These are phyloP conservation scores for Odocoileus hemionus DNA, from an alignment of 2,113 vertebrate species.

Conservation along the genomic window DNA sequence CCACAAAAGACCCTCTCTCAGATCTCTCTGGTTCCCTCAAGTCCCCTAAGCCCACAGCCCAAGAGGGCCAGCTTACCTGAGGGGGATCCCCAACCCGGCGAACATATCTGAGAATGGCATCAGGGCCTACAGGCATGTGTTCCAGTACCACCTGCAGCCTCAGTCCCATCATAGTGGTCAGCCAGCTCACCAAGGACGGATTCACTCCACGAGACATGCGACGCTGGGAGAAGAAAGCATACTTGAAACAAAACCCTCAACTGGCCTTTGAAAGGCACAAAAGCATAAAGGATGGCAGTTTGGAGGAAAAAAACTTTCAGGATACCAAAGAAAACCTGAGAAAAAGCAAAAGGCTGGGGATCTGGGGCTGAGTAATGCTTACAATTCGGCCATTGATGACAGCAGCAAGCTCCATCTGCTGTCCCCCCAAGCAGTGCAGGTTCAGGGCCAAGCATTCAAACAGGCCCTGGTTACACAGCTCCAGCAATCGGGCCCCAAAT, in stretches of 20 bases:
- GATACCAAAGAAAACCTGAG: neutral
- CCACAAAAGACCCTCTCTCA: neutral
- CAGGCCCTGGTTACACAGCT: slow-evolving; percentile 91
- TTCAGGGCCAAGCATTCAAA: slow-evolving; percentile 94
- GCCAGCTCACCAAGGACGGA: slow-evolving; percentile 92
- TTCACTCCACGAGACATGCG: slow-evolving; percentile 92
- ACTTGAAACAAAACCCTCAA: neutral
- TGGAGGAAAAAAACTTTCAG: neutral
- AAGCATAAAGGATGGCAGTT: neutral
- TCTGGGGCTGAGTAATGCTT: slow-evolving; percentile 39
- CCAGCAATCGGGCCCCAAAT: slow-evolving; percentile 88
- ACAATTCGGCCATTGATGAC: slow-evolving; percentile 94
- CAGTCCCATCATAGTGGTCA: slow-evolving; percentile 95
- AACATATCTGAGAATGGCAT: slow-evolving; percentile 88
- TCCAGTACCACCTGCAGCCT: slow-evolving; percentile 91
- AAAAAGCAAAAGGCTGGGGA: neutral
- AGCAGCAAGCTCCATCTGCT: slow-evolving; percentile 87
- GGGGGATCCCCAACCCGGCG: slow-evolving; percentile 75
- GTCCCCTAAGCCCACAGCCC: neutral
- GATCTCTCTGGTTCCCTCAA: neutral
- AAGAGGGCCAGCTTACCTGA: slow-evolving; percentile 56
- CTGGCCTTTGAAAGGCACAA: neutral
- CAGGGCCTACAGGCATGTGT: slow-evolving; percentile 89
- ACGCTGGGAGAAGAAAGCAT: slow-evolving; percentile 77
- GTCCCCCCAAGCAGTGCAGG: slow-evolving; percentile 90